phyloP scores from a whole-genome alignment of 2,888 invertebrate genomes.

The Rotaria magnacalcarata region DNA sequence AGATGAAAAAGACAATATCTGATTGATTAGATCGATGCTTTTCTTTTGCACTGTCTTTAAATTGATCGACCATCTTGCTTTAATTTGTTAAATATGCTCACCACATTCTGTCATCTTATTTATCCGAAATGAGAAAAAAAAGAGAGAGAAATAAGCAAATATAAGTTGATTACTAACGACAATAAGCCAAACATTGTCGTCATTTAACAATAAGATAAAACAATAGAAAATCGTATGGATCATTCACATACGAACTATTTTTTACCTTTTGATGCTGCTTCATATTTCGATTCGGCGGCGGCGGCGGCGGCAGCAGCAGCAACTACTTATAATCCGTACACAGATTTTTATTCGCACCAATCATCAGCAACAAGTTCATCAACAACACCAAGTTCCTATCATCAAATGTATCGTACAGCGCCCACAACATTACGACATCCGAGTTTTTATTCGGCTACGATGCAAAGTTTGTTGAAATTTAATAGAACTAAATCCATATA shows the following conservation, averaged over 20 bases:
- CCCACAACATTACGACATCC: not conserved
- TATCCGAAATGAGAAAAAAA: slow-evolving; percentile 14
- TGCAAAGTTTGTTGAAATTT: not conserved
- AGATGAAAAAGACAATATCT: not conserved
- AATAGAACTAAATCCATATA: not conserved
- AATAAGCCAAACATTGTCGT: slow-evolving; percentile 12
- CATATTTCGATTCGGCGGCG: not conserved
- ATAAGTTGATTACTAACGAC: slow-evolving; percentile 8
- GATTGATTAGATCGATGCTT: slow-evolving; percentile 10
- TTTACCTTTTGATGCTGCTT: slow-evolving; percentile 1
- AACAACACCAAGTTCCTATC: not conserved
- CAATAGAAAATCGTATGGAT: slow-evolving; percentile 1
- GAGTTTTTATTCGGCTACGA: slow-evolving; percentile 11
- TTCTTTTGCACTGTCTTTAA: not conserved
- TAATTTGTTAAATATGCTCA: slow-evolving; percentile 14
- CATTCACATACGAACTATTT: slow-evolving; percentile 5
- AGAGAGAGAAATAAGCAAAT: slow-evolving; percentile 2
- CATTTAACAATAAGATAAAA: not conserved
- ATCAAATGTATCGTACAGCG: slow-evolving; percentile 17
- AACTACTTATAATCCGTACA: not conserved
- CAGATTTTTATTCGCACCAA: not conserved
- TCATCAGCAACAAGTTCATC: not conserved
- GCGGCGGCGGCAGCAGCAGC: slow-evolving; percentile 1
- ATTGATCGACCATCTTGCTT: slow-evolving; percentile 2
- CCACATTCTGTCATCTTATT: slow-evolving; percentile 14